These are phyloP conservation scores for Mobula hypostoma DNA, from an alignment of 2,113 vertebrate species.

Conservation along the genomic window DNA sequence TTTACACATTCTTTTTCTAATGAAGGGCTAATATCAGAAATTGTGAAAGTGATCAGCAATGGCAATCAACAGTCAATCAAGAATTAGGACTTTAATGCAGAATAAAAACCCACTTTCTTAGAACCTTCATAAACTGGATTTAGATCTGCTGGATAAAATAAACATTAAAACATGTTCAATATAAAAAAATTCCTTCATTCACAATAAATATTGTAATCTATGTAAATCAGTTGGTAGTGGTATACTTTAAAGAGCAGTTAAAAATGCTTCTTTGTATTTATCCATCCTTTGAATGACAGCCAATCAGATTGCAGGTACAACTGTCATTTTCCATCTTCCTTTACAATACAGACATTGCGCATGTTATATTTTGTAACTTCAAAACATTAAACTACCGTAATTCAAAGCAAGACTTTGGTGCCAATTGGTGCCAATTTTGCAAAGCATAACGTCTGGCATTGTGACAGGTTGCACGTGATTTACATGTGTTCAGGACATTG, in stretches of 20 bases:
- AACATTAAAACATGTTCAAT: not conserved
- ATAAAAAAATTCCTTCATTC: not conserved
- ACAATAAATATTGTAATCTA: not conserved
- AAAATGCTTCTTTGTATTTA: not conserved
- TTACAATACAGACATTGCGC: not conserved
- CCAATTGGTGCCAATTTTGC: not conserved
- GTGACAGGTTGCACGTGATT: not conserved
- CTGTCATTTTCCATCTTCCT: not conserved
- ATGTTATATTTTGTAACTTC: too few species aligned
- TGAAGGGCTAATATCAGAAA: not conserved
- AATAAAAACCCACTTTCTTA: not conserved
- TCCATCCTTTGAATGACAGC: too few species aligned
- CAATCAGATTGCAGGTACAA: not conserved
- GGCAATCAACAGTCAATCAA: not conserved
- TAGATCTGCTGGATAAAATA: not conserved
- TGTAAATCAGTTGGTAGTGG: not conserved
- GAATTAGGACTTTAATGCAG: slow-evolving; percentile 2
- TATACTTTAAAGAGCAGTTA: not conserved
- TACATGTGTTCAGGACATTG: not conserved
- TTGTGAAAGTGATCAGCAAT: not conserved
- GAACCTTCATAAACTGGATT: not conserved
- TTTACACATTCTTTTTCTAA: not conserved
- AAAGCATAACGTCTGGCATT: not conserved
- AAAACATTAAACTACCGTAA: too few species aligned
- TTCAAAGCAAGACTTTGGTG: too few species aligned